Evolutionary conservation across 1,140 invertebrate species (phyloP), one percentile per base, ranked within the genome.

Genomic region (Lithobius niger): DNA sequence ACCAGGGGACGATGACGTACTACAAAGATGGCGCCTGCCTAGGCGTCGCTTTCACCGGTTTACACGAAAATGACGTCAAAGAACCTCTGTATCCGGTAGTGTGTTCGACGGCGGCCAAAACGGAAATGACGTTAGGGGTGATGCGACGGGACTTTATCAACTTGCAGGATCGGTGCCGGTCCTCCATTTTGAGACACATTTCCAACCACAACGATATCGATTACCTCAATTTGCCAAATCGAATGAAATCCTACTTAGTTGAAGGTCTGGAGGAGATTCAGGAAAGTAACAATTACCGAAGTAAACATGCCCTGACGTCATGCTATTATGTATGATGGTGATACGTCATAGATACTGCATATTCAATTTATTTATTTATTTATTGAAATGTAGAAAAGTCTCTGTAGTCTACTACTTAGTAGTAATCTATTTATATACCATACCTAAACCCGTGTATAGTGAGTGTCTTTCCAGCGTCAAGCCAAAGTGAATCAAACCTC

Each of bases 91-190:
- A 79, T 67, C 83, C 83, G 2, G 77, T 83, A 28, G 72, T 84
- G 1, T 79, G 79, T 58, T 84, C 82, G 1, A 85, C 83, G 0
- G 82, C 83, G 0, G 82, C 82, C 19, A 85, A 83, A 67, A 85
- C 82, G 2, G 78, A 82, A 69, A 83, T 86, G 79, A 75, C 76
- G 0, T 61, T 84, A 0, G 71, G 71, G 15, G 64, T 67, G 3
- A 75, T 76, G 25, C 73, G 72, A 53, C 61, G 81, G 25, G 79
- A 80, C 58, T 84, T 81, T 63, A 71, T 76, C 0, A 82, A 76
- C 64, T 69, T 86, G 3, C 81, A 84, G 62, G 83, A 84, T 65
- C 59, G 71, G 28, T 74, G 72, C 27, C 62, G 72, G 10, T 64
- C 65, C 0, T 58, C 59, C 24, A 69, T 72, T 51, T 55, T 67